These are phyloP conservation scores for Neopipo cinnamomea DNA, from an alignment of 2,113 vertebrate genomes.

Conservation along the genomic window DNA sequence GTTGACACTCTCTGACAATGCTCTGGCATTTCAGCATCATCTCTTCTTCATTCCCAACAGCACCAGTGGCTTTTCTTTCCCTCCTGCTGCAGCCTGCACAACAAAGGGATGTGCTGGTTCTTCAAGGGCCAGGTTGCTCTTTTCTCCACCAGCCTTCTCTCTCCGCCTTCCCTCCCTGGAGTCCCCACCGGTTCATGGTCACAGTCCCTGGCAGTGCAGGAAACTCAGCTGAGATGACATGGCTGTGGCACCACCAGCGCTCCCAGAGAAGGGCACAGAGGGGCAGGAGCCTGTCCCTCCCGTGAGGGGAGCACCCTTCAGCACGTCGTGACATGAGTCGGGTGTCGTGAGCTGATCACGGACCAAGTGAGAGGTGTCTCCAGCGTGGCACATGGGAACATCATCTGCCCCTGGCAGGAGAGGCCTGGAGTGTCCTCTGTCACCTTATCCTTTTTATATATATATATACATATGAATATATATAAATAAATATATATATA, in stretches of 20 bases:
- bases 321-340: neutral
- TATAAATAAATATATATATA: conserved; percentile 61
- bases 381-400: neutral
- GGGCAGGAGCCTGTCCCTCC: neutral
- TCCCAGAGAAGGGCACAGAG: neutral
- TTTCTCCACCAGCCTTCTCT: neutral
- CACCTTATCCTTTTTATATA: conserved; percentile 49
- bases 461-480: conserved; percentile 53
- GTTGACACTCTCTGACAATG: conserved; percentile 47
- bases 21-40: conserved; percentile 47
- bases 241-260: conserved; percentile 24
- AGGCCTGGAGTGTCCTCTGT: conserved; percentile 1
- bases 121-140: neutral
- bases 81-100: conserved; percentile 35
- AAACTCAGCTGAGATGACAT: neutral
- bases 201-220: neutral
- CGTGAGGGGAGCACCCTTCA: neutral
- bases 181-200: neutral
- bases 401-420: neutral
- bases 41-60: conserved; percentile 15
- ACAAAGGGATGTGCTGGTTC: neutral
- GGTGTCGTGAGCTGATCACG: neutral
- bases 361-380: neutral
- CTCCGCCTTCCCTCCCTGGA: neutral
- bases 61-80: conserved; percentile 37